Evolutionary conservation across 2,888 invertebrate species (phyloP).

Genomic region (Sericinus montela): DNA sequence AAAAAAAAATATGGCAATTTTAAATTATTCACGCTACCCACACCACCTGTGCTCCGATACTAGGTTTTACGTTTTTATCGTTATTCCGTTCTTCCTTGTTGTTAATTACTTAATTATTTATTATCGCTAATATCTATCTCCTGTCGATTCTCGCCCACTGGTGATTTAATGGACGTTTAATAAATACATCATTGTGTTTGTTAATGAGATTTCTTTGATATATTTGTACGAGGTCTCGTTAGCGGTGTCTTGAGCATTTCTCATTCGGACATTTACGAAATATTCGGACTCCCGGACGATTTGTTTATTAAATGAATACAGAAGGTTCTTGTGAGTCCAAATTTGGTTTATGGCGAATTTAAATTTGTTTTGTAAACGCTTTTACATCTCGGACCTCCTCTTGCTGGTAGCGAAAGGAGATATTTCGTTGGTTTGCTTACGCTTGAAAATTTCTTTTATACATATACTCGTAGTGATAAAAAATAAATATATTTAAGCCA

Average conservation of each 20-base stretch:
- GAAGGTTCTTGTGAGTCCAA: not conserved
- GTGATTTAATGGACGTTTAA: conserved; percentile 8
- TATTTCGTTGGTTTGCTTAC: no score
- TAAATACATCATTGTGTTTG: not conserved
- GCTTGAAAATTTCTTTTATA: no score
- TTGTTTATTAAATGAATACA: conserved; percentile 28
- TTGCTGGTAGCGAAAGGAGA: not conserved
- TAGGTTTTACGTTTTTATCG: conserved; percentile 41
- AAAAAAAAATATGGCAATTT: conserved; percentile 78
- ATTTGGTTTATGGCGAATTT: conserved; percentile 5
- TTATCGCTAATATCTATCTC: conserved; percentile 25
- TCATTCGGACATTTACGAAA: conserved; percentile 38
- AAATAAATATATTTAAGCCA: no score
- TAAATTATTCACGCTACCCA: conserved; percentile 75
- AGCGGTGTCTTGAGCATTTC: conserved; percentile 28
- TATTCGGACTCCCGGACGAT: conserved; percentile 43
- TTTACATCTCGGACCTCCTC: not conserved
- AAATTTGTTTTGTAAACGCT: not conserved
- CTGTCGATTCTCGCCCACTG: conserved; percentile 14
- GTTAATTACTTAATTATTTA: conserved; percentile 73
- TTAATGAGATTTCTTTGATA: conserved; percentile 1
- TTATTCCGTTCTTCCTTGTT: conserved; percentile 60
- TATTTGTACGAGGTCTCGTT: conserved; percentile 11
- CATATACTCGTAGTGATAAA: no score
- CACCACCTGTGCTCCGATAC: conserved; percentile 44